Percentiles rank a stretch among this genome's conserved stretches.
These are phyloP conservation scores for Camponotus floridanus DNA, from an alignment of 1,140 invertebrate species.

Conservation along the genomic window DNA sequence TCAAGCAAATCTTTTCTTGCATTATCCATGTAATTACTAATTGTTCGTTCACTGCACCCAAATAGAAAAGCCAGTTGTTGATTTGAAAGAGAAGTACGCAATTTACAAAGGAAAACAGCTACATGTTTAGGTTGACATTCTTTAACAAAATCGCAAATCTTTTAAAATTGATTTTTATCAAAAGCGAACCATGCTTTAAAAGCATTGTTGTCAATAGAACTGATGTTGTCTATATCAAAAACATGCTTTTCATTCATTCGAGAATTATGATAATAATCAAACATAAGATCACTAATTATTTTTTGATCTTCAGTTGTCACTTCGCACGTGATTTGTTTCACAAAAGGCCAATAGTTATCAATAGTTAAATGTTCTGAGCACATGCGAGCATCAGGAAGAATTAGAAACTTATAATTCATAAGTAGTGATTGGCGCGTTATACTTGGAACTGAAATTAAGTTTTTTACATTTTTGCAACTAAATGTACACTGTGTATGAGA, in stretches of 20 bases:
- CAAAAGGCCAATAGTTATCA: not conserved
- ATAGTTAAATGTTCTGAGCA: too few relatives aligned
- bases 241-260: not conserved
- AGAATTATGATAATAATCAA: not conserved
- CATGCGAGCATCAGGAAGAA: too few relatives aligned
- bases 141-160: not conserved
- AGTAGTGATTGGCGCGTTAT: too few relatives aligned
- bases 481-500: too few relatives aligned
- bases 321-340: not conserved
- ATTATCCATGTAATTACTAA: not conserved
- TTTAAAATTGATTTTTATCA: slow-evolving; percentile 8
- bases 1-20: slow-evolving; percentile 1
- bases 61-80: not conserved
- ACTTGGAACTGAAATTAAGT: too few relatives aligned
- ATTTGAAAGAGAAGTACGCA: not conserved
- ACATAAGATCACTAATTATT: slow-evolving; percentile 10
- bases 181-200: not conserved
- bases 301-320: slow-evolving; percentile 9
- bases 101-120: not conserved
- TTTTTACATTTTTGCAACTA: too few relatives aligned
- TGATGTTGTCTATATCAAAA: not conserved
- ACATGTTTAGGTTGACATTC: not conserved
- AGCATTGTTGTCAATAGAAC: not conserved
- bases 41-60: not conserved
- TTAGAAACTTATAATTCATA: too few relatives aligned